Percentiles rank a stretch among this genome's conserved stretches.
Evolutionary conservation across 2,888 invertebrate species (phyloP).

Genomic region (Thymelicus acteon): DNA sequence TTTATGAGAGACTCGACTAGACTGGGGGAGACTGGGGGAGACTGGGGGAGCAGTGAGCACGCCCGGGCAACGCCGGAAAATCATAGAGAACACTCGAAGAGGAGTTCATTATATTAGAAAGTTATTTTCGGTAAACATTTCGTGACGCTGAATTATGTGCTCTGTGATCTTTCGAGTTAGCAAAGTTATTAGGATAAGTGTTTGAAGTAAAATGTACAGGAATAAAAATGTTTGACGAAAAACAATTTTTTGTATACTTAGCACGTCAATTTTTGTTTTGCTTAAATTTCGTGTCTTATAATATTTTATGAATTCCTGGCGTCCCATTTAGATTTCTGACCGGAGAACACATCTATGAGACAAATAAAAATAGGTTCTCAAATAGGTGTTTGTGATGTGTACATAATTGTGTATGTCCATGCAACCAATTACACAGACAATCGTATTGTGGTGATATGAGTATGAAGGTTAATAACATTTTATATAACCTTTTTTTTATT

Average conservation of each 20-base stretch:
- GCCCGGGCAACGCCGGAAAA: conserved; percentile 41
- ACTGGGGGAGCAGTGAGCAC: conserved; percentile 43
- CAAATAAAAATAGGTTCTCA: too few species aligned
- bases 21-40: conserved; percentile 44
- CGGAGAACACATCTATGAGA: too few species aligned
- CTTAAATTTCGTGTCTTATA: too few species aligned
- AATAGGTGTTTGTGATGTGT: too few species aligned
- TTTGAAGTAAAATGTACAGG: conserved; percentile 12
- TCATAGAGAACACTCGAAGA: conserved; percentile 39
- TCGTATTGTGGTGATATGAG: too few species aligned
- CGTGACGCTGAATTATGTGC: conserved; percentile 26
- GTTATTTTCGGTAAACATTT: conserved; percentile 27
- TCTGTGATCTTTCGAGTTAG: conserved; percentile 26
- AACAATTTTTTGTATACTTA: conserved; percentile 18
- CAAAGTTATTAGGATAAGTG: conserved; percentile 30
- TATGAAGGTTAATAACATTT: too few species aligned
- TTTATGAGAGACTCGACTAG: conserved; percentile 65
- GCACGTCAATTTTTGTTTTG: conserved; percentile 5
- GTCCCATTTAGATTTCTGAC: too few species aligned
- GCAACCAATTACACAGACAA: too few species aligned
- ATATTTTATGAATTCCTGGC: too few species aligned
- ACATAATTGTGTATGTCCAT: too few species aligned
- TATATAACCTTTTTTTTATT: too few species aligned
- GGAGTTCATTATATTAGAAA: conserved; percentile 42
- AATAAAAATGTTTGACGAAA: conserved; percentile 11